Percentiles rank a stretch among this genome's conserved stretches.
Conservation (phyloP, 1,140 invertebrate genomes). For the Aphelenchoides fujianensis region DNA sequence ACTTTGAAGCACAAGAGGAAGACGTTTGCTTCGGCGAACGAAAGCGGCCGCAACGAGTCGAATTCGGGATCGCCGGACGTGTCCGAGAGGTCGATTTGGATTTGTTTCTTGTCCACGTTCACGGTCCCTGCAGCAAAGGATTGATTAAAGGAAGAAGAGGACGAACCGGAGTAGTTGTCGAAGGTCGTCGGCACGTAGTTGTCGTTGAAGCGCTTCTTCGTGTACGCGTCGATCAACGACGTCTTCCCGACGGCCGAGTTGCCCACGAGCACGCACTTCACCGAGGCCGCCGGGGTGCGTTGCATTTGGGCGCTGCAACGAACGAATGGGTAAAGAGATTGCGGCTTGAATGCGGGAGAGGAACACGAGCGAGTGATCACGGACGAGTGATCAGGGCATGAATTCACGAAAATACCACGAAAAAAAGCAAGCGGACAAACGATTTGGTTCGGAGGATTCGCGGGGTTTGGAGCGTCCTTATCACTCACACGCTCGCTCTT, state of each 20-base stretch:
- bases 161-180: conserved; percentile 66
- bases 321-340: no score
- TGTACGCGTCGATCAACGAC: conserved; percentile 82
- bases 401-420: no score
- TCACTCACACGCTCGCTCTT: no score
- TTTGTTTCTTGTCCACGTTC: conserved; percentile 78
- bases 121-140: conserved; percentile 75
- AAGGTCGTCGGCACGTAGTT: conserved; percentile 82
- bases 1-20: conserved; percentile 61
- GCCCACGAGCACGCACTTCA: conserved; percentile 86
- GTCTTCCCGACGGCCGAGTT: conserved; percentile 87
- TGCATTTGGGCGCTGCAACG: neutral
- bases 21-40: conserved; percentile 59
- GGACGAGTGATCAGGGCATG: no score
- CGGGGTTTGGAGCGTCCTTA: no score
- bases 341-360: no score
- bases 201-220: conserved; percentile 81
- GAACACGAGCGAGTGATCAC: no score
- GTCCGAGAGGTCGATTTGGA: conserved; percentile 82
- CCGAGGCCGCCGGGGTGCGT: neutral
- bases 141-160: neutral
- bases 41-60: conserved; percentile 57
- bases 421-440: no score
- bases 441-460: no score
- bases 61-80: conserved; percentile 72